Base-by-base conservation (phyloP, 2,797 vertebrate species). In the Malurus leucopterus region DNA sequence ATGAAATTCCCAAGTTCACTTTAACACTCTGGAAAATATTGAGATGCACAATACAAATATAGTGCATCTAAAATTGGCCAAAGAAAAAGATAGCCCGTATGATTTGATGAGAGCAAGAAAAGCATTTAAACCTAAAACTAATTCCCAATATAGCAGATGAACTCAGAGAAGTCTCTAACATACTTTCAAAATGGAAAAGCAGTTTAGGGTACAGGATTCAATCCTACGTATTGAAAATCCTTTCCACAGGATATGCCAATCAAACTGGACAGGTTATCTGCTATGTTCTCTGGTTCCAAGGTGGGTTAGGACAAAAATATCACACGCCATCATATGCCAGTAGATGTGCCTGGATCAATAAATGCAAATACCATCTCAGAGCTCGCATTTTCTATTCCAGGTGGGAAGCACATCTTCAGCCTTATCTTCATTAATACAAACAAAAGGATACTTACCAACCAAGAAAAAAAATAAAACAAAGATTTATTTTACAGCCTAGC, bases 261-360 rank as follows among this genome's bases (percentile, higher is more conserved):
- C 90, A 92, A 83, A 80, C 51, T 24, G 70, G 84, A 92, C 88
- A 92, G 58, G 64, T 95, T 69, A 88, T 89, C 91, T 72, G 80
- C 40, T 62, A 53, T 70, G 65, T 84, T 47, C 41, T 90, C 85
- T 44, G 22, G 58, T 76, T 71, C 73, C 94, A 89, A 90, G 82
- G 54, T 78, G 86, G 51, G 36, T 82, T 87, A 94, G 85, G 86
- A 94, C 91, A 93, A 91, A 93, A 94, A 91, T 70, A 92, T 64
- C 70, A 84, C 63, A 82, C 0, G 0, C 68, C 86, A 90, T 78
- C 29, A 7, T 71, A 86, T 49, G 47, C 84, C 88, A 93, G 83
- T 73, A 89, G 84, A 90, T 90, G 57, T 74, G 74, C 77, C 54
- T 77, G 47, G 74, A 95, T 95, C 92, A 7, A 94, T 94, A 94